Percentiles rank a stretch among this genome's conserved stretches.
phyloP scores from a whole-genome alignment of 2,797 vertebrate species.

The Eupleurogrammus muticus region DNA sequence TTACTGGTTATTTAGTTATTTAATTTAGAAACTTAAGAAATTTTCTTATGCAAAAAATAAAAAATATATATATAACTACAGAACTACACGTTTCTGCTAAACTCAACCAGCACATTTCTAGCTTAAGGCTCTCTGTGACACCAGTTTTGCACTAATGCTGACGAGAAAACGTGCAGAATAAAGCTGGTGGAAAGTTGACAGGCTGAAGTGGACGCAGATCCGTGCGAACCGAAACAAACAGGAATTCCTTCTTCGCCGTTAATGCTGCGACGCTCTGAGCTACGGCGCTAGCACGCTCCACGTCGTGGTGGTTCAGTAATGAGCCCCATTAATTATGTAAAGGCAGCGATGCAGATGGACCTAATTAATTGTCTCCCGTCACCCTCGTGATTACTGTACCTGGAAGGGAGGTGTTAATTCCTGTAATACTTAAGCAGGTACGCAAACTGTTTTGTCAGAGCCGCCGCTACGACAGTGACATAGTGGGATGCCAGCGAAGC shows the following conservation, averaged over 20 bases:
- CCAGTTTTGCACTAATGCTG: background rate
- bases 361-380: constrained; percentile 90
- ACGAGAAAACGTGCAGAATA: background rate
- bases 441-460: constrained; percentile 87
- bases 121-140: background rate
- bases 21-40: too few species aligned
- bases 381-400: constrained; percentile 87
- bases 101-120: background rate
- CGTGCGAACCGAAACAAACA: constrained; percentile 30
- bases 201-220: background rate
- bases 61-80: too few species aligned
- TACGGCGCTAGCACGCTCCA: constrained; percentile 65
- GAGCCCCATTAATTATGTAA: constrained; percentile 90
- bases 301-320: constrained; percentile 84
- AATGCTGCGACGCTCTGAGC: constrained; percentile 49
- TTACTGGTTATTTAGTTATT: too few species aligned
- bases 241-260: constrained; percentile 11
- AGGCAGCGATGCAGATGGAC: constrained; percentile 86
- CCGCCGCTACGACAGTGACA: constrained; percentile 82
- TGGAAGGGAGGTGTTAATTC: constrained; percentile 90
- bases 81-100: background rate
- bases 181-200: background rate
- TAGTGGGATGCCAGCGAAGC: constrained; percentile 80
- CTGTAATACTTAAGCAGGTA: constrained; percentile 88
- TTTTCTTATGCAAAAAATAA: background rate